These are phyloP conservation scores for Pangasianodon gigas DNA, from an alignment of 2,113 vertebrate species.

Conservation along the genomic window DNA sequence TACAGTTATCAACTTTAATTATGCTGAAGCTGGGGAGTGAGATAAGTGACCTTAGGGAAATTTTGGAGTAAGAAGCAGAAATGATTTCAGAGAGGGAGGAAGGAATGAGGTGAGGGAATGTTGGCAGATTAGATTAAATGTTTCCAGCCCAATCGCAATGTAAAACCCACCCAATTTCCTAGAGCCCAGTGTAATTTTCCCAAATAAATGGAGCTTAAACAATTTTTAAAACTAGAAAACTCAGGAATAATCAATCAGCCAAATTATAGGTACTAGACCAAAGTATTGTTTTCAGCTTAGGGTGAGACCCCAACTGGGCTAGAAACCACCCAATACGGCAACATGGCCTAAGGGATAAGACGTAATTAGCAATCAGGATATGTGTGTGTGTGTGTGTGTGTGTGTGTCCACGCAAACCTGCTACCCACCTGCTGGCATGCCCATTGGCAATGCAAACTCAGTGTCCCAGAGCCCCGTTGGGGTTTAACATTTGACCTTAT, in stretches of 20 bases:
- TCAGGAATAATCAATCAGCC: neutral
- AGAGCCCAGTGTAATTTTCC: neutral
- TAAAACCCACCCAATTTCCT: neutral
- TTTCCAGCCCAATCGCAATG: neutral
- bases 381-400: conserved; percentile 24
- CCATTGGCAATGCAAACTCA: conserved; percentile 32
- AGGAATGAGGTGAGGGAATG: conserved; percentile 11
- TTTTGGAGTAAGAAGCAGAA: neutral
- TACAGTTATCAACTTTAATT: conserved; percentile 20
- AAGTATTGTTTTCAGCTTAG: neutral
- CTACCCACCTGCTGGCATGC: conserved; percentile 49
- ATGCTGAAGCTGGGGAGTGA: neutral
- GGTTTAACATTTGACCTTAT: conserved; percentile 34
- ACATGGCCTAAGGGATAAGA: neutral
- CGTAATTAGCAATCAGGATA: conserved; percentile 28
- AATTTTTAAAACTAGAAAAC: neutral
- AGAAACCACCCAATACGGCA: conserved; percentile 1
- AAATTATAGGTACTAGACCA: neutral
- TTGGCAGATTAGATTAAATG: conserved; percentile 20
- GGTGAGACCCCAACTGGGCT: neutral
- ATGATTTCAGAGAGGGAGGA: neutral
- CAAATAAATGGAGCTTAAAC: conserved; percentile 15
- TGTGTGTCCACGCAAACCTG: conserved; percentile 33
- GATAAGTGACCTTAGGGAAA: conserved; percentile 2
- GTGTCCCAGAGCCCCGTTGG: conserved; percentile 35